Conservation (phyloP, 1,140 invertebrate genomes). For the Drosophila sturtevanti region DNA sequence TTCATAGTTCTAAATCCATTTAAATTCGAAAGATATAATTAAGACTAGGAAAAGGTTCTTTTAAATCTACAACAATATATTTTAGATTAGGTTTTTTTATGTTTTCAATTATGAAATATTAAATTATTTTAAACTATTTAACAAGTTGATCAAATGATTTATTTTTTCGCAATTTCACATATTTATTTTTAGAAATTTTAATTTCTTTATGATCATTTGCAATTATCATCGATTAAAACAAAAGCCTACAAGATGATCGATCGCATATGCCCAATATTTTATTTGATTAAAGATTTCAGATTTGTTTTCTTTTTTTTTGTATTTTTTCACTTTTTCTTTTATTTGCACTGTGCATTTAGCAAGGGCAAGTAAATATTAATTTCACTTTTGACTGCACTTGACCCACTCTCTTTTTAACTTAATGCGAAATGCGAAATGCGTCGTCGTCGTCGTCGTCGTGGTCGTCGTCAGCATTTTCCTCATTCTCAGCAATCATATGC, state of each 20-base stretch:
- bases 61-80: too few species aligned
- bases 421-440: constrained; percentile 52
- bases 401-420: constrained; percentile 70
- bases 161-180: too few species aligned
- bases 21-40: too few species aligned
- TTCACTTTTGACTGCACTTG: constrained; percentile 80
- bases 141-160: too few species aligned
- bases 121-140: too few species aligned
- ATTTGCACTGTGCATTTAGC: constrained; percentile 14
- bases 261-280: constrained; percentile 10
- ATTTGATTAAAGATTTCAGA: constrained; percentile 12
- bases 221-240: background rate
- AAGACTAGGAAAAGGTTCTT: too few species aligned
- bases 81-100: too few species aligned
- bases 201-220: background rate
- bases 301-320: constrained; percentile 2
- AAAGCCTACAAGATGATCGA: background rate
- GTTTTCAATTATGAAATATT: too few species aligned
- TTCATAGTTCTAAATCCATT: too few species aligned
- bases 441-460: constrained; percentile 3
- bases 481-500: constrained; percentile 8
- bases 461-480: constrained; percentile 4
- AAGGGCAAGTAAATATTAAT: constrained; percentile 66
- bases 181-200: too few species aligned
- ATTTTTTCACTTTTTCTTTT: constrained; percentile 1